Percentiles rank a stretch among this genome's conserved stretches.
phyloP scores from a whole-genome alignment of 92 coral and sea anemone species.

The Epizoanthus rinbou region DNA sequence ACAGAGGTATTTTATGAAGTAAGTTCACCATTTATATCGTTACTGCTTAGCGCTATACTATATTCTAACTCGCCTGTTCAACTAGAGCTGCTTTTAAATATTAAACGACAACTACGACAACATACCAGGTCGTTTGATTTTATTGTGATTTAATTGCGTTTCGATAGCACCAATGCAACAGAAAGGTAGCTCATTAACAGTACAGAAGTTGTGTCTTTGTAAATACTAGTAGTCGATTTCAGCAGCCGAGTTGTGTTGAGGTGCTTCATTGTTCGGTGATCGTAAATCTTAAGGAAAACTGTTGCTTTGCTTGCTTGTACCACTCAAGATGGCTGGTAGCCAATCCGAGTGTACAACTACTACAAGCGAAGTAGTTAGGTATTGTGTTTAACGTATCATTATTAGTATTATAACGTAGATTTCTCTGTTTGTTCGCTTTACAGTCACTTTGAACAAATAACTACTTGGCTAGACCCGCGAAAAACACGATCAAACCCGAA shows the following conservation, averaged over 20 bases:
- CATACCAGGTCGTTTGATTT: constrained; percentile 45
- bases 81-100: constrained; percentile 59
- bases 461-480: constrained; percentile 97
- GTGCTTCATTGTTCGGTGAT: not conserved
- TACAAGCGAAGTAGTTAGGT: constrained; percentile 17
- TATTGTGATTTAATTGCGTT: constrained; percentile 28
- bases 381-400: not conserved
- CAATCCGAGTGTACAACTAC: constrained; percentile 36
- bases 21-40: constrained; percentile 45
- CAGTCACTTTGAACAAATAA: constrained; percentile 93
- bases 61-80: constrained; percentile 45
- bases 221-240: constrained; percentile 22
- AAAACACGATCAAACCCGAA: constrained; percentile 97
- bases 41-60: not conserved
- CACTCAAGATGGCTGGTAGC: constrained; percentile 89
- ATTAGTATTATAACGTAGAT: constrained; percentile 32
- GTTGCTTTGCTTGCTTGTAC: constrained; percentile 57
- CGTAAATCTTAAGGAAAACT: constrained; percentile 49
- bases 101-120: constrained; percentile 53
- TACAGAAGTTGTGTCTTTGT: not conserved
- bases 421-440: constrained; percentile 49
- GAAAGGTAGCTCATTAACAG: not conserved
- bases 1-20: constrained; percentile 96
- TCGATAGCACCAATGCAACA: constrained; percentile 1
- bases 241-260: constrained; percentile 10